Conservation (phyloP, 2,113 vertebrate species). For the Hemicordylus capensis region DNA sequence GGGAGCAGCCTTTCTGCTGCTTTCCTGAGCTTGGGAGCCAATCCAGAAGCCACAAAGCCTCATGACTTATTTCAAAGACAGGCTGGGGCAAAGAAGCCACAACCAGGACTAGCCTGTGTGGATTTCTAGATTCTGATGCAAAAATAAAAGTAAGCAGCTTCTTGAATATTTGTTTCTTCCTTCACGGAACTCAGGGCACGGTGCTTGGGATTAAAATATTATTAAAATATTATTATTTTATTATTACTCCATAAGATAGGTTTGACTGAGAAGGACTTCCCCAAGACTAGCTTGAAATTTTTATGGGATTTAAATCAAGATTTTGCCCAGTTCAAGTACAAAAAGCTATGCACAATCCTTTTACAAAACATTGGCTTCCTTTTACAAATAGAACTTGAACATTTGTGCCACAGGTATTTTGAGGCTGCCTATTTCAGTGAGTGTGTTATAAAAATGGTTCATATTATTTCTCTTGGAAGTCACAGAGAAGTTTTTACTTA, state of each 20-base stretch:
- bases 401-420: no score
- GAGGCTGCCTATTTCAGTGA: no score
- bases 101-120: no score
- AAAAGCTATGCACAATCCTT: not conserved
- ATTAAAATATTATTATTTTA: not conserved
- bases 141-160: not conserved
- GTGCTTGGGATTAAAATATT: not conserved
- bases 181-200: not conserved
- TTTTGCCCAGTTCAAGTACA: not conserved
- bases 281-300: not conserved
- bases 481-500: not conserved
- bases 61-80: no score
- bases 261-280: not conserved
- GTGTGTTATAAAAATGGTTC: no score
- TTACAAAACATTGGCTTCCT: not conserved
- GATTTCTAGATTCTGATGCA: no score
- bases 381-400: not conserved
- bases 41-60: no score
- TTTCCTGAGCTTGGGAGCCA: no score
- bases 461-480: no score
- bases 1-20: no score
- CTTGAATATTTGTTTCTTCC: not conserved
- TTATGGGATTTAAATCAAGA: not conserved
- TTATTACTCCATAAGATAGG: not conserved
- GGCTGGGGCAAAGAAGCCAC: no score